Evolutionary conservation across 2,113 vertebrate species (phyloP).

Genomic region (Oncorhynchus keta): DNA sequence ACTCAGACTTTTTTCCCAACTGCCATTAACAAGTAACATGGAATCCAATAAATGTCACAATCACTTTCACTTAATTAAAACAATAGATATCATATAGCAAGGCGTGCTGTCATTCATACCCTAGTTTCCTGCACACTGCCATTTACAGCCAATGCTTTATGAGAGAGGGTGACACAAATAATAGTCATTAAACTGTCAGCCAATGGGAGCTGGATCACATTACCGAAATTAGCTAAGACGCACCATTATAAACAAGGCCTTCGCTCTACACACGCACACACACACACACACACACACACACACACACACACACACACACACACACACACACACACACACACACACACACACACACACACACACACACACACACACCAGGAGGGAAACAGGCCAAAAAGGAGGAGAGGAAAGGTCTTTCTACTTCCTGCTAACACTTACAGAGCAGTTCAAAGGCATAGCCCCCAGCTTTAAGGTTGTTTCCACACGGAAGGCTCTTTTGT

Average conservation of each 20-base stretch:
- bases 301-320: too few relatives aligned
- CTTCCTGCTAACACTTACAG: background rate
- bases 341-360: too few relatives aligned
- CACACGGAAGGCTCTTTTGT: background rate
- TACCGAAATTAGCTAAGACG: conserved; percentile 87
- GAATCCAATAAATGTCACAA: conserved; percentile 89
- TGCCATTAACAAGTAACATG: conserved; percentile 84
- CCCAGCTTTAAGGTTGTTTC: background rate
- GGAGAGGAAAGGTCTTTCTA: background rate
- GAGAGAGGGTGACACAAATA: conserved; percentile 90
- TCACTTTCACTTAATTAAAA: conserved; percentile 97
- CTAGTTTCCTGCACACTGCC: conserved; percentile 78
- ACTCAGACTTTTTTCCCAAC: conserved; percentile 52
- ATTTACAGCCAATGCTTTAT: conserved; percentile 85
- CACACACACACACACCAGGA: background rate
- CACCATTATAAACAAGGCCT: conserved; percentile 70
- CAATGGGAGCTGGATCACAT: conserved; percentile 83
- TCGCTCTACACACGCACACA: conserved; percentile 50
- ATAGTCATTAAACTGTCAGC: conserved; percentile 88
- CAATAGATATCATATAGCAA: conserved; percentile 91
- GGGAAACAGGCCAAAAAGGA: background rate
- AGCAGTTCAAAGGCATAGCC: too few relatives aligned
- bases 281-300: conserved; percentile 41
- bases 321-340: too few relatives aligned
- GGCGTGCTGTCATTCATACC: conserved; percentile 86